A percentile compares a stretch with the other conserved stretches of the same genome.
Conservation (phyloP, 2,113 vertebrate species). For the Petrocephalus zakoni region DNA sequence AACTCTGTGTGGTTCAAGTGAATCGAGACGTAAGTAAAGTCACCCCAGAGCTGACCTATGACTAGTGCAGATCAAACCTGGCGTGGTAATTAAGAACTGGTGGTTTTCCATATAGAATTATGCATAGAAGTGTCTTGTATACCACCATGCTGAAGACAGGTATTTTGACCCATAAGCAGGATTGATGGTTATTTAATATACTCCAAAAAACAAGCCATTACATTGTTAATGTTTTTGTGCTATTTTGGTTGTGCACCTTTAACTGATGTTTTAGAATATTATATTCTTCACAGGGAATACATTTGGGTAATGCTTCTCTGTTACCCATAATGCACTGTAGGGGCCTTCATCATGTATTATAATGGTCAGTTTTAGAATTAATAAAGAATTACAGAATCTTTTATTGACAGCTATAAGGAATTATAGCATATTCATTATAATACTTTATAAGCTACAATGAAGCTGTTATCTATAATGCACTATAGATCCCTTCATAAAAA, state of each 20-base stretch:
- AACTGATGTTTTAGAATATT: not conserved
- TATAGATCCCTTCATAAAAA: too few species aligned
- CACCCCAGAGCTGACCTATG: not conserved
- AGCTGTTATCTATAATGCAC: too few species aligned
- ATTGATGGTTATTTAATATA: not conserved
- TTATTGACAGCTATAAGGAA: not conserved
- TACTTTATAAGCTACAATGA: too few species aligned
- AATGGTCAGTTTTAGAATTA: not conserved
- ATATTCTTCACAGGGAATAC: not conserved
- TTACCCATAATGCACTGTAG: not conserved
- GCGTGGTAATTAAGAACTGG: not conserved
- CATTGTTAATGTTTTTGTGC: not conserved
- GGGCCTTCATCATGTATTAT: not conserved
- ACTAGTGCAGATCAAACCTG: not conserved
- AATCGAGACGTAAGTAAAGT: not conserved
- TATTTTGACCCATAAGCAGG: not conserved
- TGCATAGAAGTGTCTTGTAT: not conserved
- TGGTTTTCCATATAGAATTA: not conserved
- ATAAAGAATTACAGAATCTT: not conserved
- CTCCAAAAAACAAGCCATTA: not conserved
- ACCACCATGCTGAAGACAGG: not conserved
- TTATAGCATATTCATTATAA: too few species aligned
- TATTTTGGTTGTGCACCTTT: not conserved
- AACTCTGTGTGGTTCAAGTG: constrained; percentile 3
- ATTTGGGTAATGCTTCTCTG: not conserved